Conservation (phyloP, 2,888 invertebrate genomes). For the Eristalis pertinax region DNA sequence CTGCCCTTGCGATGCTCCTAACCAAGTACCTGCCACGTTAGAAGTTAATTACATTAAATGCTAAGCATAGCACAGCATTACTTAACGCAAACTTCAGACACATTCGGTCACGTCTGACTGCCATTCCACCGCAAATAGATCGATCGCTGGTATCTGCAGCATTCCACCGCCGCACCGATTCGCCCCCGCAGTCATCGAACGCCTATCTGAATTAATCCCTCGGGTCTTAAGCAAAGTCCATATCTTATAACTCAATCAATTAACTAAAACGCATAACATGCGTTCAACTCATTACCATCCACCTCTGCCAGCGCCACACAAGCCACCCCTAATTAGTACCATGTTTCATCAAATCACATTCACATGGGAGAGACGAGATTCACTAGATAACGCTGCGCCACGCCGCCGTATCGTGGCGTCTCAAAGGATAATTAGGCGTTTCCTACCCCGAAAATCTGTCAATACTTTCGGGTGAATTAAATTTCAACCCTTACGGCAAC, state of each 20-base stretch:
- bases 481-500: constrained; percentile 34
- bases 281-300: constrained; percentile 55
- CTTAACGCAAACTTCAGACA: not conserved
- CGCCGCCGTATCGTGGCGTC: not conserved
- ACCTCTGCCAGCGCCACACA: constrained; percentile 14
- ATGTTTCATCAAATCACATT: constrained; percentile 66
- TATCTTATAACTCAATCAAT: constrained; percentile 59
- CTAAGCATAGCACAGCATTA: not conserved
- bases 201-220: constrained; percentile 44
- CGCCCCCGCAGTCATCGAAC: not conserved
- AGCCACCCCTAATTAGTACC: constrained; percentile 62
- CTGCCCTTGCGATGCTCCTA: not conserved
- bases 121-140: not conserved
- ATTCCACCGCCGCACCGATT: not conserved
- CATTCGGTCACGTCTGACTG: not conserved
- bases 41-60: not conserved
- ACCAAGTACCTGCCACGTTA: not conserved
- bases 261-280: constrained; percentile 63
- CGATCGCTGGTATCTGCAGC: not conserved
- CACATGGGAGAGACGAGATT: constrained; percentile 37
- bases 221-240: constrained; percentile 21
- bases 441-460: constrained; percentile 42
- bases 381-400: not conserved
- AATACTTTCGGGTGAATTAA: constrained; percentile 54
- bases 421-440: constrained; percentile 61